Conservation (phyloP, 2,113 vertebrate genomes). For the Hydropotes inermis region DNA sequence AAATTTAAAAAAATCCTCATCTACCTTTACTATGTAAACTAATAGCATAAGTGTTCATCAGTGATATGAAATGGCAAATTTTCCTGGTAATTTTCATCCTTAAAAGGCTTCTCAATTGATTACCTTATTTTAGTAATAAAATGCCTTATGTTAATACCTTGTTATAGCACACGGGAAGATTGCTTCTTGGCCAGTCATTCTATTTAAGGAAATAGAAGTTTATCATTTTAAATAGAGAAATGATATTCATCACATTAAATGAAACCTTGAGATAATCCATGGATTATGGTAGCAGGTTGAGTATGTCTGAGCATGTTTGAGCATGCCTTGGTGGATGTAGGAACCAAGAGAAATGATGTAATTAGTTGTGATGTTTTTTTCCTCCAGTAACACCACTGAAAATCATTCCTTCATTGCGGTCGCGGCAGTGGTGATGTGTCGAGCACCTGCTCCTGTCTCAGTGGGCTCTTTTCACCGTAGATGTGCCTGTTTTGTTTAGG, state of each 20-base stretch:
- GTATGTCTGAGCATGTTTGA: neutral
- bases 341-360: slow-evolving; percentile 69
- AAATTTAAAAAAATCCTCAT: neutral
- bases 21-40: neutral
- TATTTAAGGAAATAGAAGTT: neutral
- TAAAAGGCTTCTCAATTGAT: neutral
- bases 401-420: slow-evolving; percentile 29
- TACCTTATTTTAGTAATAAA: neutral
- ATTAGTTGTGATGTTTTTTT: slow-evolving; percentile 59
- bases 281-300: slow-evolving; percentile 56
- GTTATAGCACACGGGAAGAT: neutral
- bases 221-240: neutral
- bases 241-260: neutral
- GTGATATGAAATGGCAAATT: neutral
- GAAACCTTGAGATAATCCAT: neutral
- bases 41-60: neutral
- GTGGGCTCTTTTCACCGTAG: neutral
- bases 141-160: neutral
- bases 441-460: neutral
- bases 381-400: slow-evolving; percentile 51
- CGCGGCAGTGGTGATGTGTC: neutral
- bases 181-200: neutral
- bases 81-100: neutral
- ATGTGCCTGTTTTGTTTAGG: neutral
- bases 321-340: slow-evolving; percentile 34